Evolutionary conservation across 2,113 vertebrate species (phyloP).

Genomic region (Mesitornis unicolor): DNA sequence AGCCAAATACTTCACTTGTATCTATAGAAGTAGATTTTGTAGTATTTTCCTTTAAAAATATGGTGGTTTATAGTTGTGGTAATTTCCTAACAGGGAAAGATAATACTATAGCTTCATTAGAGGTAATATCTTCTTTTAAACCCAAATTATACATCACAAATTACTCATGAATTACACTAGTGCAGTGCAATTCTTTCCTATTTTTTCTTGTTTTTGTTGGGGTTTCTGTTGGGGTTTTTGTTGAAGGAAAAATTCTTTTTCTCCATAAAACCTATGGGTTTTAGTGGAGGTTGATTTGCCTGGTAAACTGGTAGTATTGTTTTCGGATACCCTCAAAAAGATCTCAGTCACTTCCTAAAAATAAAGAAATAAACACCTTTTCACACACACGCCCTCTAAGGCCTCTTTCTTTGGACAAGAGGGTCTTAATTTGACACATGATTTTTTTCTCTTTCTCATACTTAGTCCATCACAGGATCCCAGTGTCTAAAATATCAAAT

Average conservation of each 20-base stretch:
- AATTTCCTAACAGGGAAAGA: neutral
- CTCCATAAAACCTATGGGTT: no score
- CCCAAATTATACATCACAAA: neutral
- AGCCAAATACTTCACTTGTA: neutral
- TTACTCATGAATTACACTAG: neutral
- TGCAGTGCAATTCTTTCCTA: neutral
- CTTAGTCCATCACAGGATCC: neutral
- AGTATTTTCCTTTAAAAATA: neutral
- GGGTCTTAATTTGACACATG: neutral
- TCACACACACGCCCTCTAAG: neutral
- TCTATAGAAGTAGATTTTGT: neutral
- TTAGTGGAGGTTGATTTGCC: neutral
- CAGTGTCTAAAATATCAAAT: neutral
- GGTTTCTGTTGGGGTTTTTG: no score
- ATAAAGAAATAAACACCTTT: neutral
- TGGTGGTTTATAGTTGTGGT: accelerated
- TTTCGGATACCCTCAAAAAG: neutral
- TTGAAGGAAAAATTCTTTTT: no score
- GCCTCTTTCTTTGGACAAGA: accelerated
- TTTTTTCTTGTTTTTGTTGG: neutral
- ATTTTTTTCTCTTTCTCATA: neutral
- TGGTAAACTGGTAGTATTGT: accelerated
- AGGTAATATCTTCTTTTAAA: neutral
- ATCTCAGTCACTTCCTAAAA: neutral
- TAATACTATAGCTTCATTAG: neutral